A percentile compares a stretch with the other conserved stretches of the same genome.
Evolutionary conservation across 2,113 vertebrate species (phyloP).

Genomic region (Chaenocephalus aceratus): DNA sequence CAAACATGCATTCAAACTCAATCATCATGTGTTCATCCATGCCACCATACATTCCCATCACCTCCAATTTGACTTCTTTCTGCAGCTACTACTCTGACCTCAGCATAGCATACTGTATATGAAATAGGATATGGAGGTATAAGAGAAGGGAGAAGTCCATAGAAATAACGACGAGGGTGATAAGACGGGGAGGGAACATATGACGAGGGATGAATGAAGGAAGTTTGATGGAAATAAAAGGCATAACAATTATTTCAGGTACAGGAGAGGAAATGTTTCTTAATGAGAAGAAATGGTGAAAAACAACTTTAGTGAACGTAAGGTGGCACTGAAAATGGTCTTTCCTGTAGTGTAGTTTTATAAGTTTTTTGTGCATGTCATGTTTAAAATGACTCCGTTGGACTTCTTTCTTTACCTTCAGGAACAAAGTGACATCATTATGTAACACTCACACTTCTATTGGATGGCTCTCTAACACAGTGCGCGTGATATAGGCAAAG

Average conservation of each 20-base stretch:
- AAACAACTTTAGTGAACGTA: neutral
- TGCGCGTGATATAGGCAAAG: too few relatives aligned
- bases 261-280: neutral
- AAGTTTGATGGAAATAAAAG: neutral
- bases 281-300: neutral
- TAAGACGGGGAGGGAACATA: conserved; percentile 9
- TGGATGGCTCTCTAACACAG: too few relatives aligned
- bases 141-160: conserved; percentile 2
- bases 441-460: too few relatives aligned
- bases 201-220: neutral
- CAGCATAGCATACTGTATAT: neutral
- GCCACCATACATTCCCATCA: neutral
- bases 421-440: too few relatives aligned
- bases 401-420: too few relatives aligned
- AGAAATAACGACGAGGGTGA: conserved; percentile 18
- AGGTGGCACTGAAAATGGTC: neutral
- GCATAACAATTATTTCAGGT: neutral
- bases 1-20: conserved; percentile 18
- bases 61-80: conserved; percentile 4
- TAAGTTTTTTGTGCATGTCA: too few relatives aligned
- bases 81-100: conserved; percentile 31
- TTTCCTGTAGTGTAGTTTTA: too few relatives aligned
- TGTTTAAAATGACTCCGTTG: too few relatives aligned
- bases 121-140: neutral
- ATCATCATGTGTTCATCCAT: neutral